These are phyloP conservation scores for Tenthredo notha DNA, from an alignment of 2,888 invertebrate genomes.

Conservation along the genomic window DNA sequence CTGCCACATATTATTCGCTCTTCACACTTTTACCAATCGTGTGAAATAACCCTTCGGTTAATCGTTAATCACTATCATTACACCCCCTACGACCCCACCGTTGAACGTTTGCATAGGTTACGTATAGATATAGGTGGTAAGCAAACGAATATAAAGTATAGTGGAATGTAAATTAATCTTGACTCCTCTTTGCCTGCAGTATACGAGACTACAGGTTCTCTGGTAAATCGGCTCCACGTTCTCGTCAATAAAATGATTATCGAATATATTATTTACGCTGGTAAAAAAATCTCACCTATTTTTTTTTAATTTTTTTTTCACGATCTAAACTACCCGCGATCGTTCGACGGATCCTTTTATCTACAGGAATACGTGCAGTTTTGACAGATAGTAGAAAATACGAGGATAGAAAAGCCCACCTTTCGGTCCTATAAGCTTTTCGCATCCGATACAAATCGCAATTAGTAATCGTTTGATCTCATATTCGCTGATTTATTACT, in stretches of 20 bases:
- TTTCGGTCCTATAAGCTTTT: background rate
- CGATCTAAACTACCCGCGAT: background rate
- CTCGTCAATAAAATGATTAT: conserved; percentile 22
- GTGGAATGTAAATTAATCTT: conserved; percentile 29
- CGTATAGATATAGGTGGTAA: background rate
- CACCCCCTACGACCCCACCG: background rate
- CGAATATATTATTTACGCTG: background rate
- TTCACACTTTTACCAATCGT: background rate
- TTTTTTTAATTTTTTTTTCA: background rate
- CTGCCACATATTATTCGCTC: background rate
- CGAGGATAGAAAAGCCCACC: background rate
- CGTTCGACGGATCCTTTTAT: background rate
- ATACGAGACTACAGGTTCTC: background rate
- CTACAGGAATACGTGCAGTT: background rate
- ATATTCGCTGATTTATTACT: background rate
- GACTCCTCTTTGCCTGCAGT: background rate
- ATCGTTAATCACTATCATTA: conserved; percentile 9
- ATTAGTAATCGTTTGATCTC: conserved; percentile 7
- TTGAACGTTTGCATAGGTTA: background rate
- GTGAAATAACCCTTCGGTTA: conserved; percentile 17
- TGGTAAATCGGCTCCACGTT: background rate
- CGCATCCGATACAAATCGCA: background rate
- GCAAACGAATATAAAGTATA: conserved; percentile 35
- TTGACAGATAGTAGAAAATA: background rate
- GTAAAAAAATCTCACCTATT: background rate